Conservation (phyloP, 64 coral and sea anemone species). For the Pocillopora verrucosa region DNA sequence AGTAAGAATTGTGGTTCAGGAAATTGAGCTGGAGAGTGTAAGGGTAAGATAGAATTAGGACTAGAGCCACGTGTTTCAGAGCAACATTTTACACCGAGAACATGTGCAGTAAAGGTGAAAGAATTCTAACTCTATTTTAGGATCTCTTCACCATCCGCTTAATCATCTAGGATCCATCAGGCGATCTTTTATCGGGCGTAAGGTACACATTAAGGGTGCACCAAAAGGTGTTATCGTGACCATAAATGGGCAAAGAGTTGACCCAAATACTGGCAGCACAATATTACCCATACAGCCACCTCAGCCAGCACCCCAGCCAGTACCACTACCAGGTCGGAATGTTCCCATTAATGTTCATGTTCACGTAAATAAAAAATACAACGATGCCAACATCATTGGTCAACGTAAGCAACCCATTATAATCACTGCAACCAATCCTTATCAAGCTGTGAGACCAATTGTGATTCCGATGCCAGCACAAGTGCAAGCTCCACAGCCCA, state of each 20-base stretch:
- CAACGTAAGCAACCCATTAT: conserved; percentile 22
- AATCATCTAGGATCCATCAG: not conserved
- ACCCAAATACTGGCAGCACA: not conserved
- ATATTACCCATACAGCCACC: not conserved
- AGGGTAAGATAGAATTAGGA: no score
- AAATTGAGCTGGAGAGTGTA: no score
- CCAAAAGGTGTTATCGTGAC: conserved; percentile 20
- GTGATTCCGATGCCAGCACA: conserved; percentile 17
- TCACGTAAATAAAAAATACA: not conserved
- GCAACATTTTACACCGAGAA: no score
- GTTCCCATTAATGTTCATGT: conserved; percentile 3
- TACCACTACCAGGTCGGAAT: not conserved
- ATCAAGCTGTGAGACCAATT: not conserved
- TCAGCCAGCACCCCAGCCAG: not conserved
- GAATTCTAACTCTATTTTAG: not conserved
- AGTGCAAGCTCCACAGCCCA: not conserved
- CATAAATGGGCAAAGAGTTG: conserved; percentile 22
- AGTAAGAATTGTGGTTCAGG: no score
- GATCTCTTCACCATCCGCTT: not conserved
- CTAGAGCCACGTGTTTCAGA: no score
- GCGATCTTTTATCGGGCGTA: conserved; percentile 18
- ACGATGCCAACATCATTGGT: not conserved
- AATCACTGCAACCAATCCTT: not conserved
- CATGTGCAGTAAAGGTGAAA: no score
- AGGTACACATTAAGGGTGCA: conserved; percentile 3